A percentile compares a stretch with the other conserved stretches of the same genome.
phyloP scores from a whole-genome alignment of 2,113 vertebrate species.

The Rhinolophus ferrumequinum region DNA sequence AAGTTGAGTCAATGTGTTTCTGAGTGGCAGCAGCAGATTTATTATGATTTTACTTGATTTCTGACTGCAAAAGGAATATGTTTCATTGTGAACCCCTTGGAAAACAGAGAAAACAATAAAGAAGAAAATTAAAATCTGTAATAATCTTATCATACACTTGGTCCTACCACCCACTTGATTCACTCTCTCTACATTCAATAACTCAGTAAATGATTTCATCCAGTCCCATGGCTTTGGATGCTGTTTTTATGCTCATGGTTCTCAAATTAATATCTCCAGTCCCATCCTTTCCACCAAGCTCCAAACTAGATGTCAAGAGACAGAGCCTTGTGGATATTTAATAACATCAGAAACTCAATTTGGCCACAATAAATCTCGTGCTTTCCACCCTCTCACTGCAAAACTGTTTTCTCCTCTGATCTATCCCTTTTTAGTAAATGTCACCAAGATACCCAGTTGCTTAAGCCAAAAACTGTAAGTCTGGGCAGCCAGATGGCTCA shows the following conservation, averaged over 20 bases:
- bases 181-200: neutral
- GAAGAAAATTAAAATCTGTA: constrained; percentile 2
- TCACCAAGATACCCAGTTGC: neutral
- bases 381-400: neutral
- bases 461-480: constrained; percentile 13
- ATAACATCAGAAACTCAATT: neutral
- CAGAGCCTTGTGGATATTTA: neutral
- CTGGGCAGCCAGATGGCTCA: too few relatives aligned
- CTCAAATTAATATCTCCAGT: constrained; percentile 29
- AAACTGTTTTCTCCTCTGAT: neutral
- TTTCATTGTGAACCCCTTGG: neutral
- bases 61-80: constrained; percentile 18
- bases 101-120: constrained; percentile 38
- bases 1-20: neutral
- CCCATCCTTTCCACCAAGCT: neutral
- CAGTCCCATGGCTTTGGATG: neutral
- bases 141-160: constrained; percentile 3
- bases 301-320: constrained; percentile 49
- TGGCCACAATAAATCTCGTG: neutral
- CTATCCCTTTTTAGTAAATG: neutral
- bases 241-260: neutral
- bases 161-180: neutral
- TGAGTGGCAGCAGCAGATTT: neutral
- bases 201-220: neutral
- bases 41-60: constrained; percentile 42